These are phyloP conservation scores for Polyodon spathula DNA, from an alignment of 2,113 vertebrate genomes.

Conservation along the genomic window DNA sequence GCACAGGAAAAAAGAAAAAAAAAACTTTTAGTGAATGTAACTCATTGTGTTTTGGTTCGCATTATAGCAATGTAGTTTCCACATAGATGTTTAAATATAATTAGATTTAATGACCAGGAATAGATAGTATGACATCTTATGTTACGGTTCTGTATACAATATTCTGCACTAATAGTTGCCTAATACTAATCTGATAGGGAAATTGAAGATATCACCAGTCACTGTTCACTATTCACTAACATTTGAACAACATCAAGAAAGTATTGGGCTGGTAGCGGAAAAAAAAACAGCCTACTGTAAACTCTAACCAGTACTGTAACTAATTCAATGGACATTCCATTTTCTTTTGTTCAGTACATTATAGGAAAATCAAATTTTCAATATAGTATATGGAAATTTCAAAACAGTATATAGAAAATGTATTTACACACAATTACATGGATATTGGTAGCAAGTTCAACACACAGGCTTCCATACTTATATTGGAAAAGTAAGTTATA, in stretches of 20 bases:
- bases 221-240: conserved; percentile 3
- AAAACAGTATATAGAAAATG: too few species aligned
- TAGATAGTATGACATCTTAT: conserved; percentile 18
- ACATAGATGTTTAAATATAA: conserved; percentile 28
- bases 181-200: conserved; percentile 35
- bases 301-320: too few species aligned
- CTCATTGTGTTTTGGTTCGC: conserved; percentile 37
- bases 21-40: conserved; percentile 51
- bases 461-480: conserved; percentile 26
- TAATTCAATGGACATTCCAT: too few species aligned
- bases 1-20: conserved; percentile 50
- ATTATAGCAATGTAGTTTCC: conserved; percentile 31
- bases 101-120: conserved; percentile 65
- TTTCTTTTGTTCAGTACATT: too few species aligned
- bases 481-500: conserved; percentile 27
- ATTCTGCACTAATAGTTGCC: conserved; percentile 38
- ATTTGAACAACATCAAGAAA: not conserved
- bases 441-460: conserved; percentile 1
- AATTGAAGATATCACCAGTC: conserved; percentile 18
- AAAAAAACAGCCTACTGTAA: too few species aligned
- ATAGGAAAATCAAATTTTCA: too few species aligned
- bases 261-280: too few species aligned
- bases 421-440: too few species aligned
- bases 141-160: conserved; percentile 16
- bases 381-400: too few species aligned